Percentiles rank a stretch among this genome's conserved stretches.
Conservation (phyloP, 2,797 vertebrate genomes). For the Anas flavirostris region DNA sequence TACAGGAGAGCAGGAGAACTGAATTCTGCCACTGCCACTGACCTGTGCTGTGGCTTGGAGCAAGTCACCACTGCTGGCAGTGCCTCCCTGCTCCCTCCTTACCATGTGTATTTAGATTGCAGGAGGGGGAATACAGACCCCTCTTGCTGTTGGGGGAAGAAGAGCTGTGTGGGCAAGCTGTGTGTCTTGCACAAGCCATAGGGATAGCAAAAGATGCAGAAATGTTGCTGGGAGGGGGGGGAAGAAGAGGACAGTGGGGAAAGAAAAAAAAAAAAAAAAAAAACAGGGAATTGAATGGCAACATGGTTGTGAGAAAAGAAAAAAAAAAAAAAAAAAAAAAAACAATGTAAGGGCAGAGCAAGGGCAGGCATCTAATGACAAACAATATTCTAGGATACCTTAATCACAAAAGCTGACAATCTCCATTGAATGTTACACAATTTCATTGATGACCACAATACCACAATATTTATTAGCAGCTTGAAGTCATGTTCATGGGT, state of each 20-base stretch:
- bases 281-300: neutral
- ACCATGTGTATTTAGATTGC: neutral
- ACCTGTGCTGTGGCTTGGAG: neutral
- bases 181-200: neutral
- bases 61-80: neutral
- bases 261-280: too few species aligned
- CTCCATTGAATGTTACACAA: neutral
- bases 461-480: neutral
- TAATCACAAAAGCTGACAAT: slow-evolving; percentile 6
- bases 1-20: neutral
- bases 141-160: neutral
- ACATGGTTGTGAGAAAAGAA: neutral
- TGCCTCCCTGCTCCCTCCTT: neutral
- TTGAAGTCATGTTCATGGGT: neutral
- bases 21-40: neutral
- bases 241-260: neutral
- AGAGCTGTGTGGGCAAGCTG: neutral
- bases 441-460: neutral
- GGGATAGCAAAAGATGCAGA: neutral
- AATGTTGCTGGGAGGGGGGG: neutral
- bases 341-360: neutral
- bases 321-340: neutral
- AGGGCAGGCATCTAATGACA: neutral
- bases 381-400: neutral
- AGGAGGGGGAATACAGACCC: fast-evolving